Evolutionary conservation across 2,113 vertebrate species (phyloP).

Genomic region (Marmota monax): DNA sequence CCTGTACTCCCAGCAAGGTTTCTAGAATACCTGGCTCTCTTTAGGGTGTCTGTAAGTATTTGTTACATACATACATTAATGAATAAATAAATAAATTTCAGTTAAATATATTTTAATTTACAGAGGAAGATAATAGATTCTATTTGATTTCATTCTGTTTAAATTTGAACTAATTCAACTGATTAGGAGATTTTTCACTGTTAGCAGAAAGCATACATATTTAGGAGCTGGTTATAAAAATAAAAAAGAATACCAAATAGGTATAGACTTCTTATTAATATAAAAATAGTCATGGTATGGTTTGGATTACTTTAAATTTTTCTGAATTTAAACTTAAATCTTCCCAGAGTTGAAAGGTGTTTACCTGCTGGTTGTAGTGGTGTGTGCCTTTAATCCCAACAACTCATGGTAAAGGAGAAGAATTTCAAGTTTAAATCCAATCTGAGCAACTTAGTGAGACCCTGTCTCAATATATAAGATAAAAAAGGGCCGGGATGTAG

Average conservation of each 20-base stretch:
- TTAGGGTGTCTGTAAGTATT: neutral
- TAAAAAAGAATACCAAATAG: neutral
- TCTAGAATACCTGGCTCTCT: neutral
- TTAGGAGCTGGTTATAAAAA: neutral
- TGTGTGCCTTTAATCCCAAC: too few relatives aligned
- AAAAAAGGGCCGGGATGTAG: too few relatives aligned
- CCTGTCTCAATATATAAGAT: too few relatives aligned
- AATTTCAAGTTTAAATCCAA: too few relatives aligned
- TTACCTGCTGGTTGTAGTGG: neutral
- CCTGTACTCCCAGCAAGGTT: neutral
- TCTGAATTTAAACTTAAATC: slow-evolving; percentile 34
- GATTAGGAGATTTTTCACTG: neutral
- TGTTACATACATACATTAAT: neutral
- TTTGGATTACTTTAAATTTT: neutral
- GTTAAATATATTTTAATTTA: slow-evolving; percentile 41
- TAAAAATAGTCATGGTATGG: neutral
- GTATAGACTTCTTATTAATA: neutral
- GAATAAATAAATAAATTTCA: slow-evolving; percentile 11
- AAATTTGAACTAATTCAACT: neutral
- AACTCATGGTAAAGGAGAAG: too few relatives aligned
- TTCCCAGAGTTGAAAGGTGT: neutral
- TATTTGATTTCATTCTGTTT: neutral
- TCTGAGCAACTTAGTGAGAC: too few relatives aligned
- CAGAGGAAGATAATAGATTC: neutral
- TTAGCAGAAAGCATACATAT: neutral